These are phyloP conservation scores for Hofmannophila pseudospretella DNA, from an alignment of 2,888 invertebrate species.

Conservation along the genomic window DNA sequence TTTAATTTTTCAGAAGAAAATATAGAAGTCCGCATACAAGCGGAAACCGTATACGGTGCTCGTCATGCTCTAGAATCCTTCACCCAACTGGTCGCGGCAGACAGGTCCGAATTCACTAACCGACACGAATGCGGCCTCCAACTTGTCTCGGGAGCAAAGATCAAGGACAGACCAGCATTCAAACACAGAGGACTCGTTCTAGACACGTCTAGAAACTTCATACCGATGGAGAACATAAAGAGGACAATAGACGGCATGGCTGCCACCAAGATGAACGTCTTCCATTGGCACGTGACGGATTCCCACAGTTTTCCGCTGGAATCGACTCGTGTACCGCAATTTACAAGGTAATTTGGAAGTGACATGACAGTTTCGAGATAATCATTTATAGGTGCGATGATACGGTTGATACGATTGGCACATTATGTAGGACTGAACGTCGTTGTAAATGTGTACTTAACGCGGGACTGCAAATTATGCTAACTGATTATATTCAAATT, in stretches of 20 bases:
- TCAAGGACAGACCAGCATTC: constrained; percentile 89
- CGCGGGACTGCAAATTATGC: no score
- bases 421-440: no score
- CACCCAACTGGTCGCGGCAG: constrained; percentile 79
- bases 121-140: constrained; percentile 71
- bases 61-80: constrained; percentile 88
- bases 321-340: constrained; percentile 83
- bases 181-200: constrained; percentile 91
- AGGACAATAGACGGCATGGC: constrained; percentile 91
- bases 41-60: constrained; percentile 83
- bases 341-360: constrained; percentile 78
- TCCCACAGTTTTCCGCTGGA: constrained; percentile 95
- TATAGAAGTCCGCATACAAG: constrained; percentile 74
- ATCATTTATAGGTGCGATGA: no score
- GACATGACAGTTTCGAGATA: not conserved
- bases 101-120: constrained; percentile 36
- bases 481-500: no score
- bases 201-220: constrained; percentile 93
- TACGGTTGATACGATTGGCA: no score
- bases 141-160: constrained; percentile 78
- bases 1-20: constrained; percentile 51
- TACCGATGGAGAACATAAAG: constrained; percentile 83
- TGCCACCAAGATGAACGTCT: constrained; percentile 91
- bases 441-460: no score
- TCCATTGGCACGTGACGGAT: constrained; percentile 96